phyloP scores from a whole-genome alignment of 2,113 vertebrate species.

The Microtus ochrogaster region DNA sequence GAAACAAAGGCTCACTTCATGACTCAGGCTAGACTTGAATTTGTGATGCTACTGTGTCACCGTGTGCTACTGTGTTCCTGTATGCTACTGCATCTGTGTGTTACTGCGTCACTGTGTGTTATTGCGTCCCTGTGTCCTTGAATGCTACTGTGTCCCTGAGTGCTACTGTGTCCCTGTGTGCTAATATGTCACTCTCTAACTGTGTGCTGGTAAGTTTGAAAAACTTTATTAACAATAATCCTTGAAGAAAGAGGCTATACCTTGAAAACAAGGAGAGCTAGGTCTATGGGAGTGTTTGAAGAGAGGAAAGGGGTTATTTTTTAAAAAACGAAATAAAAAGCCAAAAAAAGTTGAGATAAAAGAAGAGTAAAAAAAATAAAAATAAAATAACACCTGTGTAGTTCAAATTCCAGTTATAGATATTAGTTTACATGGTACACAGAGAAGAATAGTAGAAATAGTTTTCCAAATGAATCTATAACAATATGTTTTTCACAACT shows the following conservation, averaged over 20 bases:
- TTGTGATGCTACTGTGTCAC: not conserved
- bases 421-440: not conserved
- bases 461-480: constrained; percentile 15
- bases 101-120: rapidly evolving
- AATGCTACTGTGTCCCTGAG: not conserved
- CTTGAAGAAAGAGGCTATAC: no score
- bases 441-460: not conserved
- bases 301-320: not conserved
- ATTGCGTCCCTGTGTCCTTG: rapidly evolving
- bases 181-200: not conserved
- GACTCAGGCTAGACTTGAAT: not conserved
- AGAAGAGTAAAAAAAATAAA: not conserved
- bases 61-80: no score
- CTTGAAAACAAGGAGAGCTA: not conserved
- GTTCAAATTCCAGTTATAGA: not conserved
- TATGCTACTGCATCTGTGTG: not conserved
- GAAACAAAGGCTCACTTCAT: not conserved
- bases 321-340: not conserved
- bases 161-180: not conserved
- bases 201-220: not conserved
- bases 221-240: not conserved
- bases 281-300: not conserved
- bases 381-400: not conserved
- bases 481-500: not conserved
- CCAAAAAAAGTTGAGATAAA: not conserved